Percentiles rank a stretch among this genome's conserved stretches.
Conservation (phyloP, 2,797 vertebrate genomes). For the Cygnus olor region DNA sequence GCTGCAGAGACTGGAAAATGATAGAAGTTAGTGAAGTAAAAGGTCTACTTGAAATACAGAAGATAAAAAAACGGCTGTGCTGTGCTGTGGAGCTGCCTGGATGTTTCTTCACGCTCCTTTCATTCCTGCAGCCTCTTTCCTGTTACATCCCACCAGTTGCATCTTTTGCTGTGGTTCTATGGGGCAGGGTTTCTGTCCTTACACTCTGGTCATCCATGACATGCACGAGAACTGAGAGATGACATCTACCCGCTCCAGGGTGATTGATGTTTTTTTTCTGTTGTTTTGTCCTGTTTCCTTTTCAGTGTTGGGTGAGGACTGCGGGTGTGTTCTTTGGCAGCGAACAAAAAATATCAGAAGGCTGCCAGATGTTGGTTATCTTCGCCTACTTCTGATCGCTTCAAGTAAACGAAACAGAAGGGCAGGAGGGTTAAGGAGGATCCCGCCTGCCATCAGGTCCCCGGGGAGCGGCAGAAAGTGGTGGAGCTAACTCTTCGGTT, state of each 20-base stretch:
- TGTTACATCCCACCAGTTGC: neutral
- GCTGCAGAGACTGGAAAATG: neutral
- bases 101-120: neutral
- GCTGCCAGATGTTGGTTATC: neutral
- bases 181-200: neutral
- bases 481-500: neutral
- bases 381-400: neutral
- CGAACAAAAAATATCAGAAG: neutral
- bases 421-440: neutral
- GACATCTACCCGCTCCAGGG: fast-evolving
- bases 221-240: neutral
- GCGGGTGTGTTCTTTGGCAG: neutral
- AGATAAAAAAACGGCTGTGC: neutral
- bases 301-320: neutral
- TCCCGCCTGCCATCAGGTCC: neutral
- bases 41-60: neutral
- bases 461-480: neutral
- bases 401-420: neutral
- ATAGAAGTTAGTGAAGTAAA: neutral
- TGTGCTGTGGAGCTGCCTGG: fast-evolving
- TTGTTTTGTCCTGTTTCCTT: neutral
- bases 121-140: neutral
- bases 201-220: neutral
- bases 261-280: neutral
- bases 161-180: neutral